These are phyloP conservation scores for Caenorhabditis doughertyi DNA, from an alignment of 2,888 invertebrate genomes.

Conservation along the genomic window DNA sequence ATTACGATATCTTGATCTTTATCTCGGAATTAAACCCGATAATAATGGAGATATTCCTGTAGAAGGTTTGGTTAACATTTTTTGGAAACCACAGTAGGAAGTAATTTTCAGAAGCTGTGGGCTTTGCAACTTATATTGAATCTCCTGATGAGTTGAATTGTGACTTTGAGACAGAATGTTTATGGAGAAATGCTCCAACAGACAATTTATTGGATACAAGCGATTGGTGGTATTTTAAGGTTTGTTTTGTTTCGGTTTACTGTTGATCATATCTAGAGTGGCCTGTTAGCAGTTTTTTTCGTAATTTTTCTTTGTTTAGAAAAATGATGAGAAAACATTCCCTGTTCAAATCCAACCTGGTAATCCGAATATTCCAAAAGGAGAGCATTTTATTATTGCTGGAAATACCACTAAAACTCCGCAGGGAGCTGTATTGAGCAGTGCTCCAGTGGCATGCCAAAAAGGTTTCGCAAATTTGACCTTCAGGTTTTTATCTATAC, in stretches of 20 bases:
- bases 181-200: slow-evolving; percentile 78
- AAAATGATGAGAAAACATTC: slow-evolving; percentile 78
- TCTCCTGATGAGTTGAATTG: slow-evolving; percentile 77
- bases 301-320: no score
- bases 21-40: slow-evolving; percentile 79
- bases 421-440: slow-evolving; percentile 78
- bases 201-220: slow-evolving; percentile 81
- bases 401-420: slow-evolving; percentile 80
- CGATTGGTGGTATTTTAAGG: slow-evolving; percentile 80
- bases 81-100: background rate
- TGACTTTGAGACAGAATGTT: slow-evolving; percentile 75
- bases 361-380: slow-evolving; percentile 63
- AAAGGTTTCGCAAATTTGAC: slow-evolving; percentile 75
- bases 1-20: slow-evolving; percentile 79
- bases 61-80: slow-evolving; percentile 66
- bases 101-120: slow-evolving; percentile 68
- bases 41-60: slow-evolving; percentile 76
- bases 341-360: slow-evolving; percentile 81
- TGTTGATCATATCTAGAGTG: background rate
- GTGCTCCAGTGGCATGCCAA: slow-evolving; percentile 81
- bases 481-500: slow-evolving; percentile 71
- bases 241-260: background rate
- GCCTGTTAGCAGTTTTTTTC: no score
- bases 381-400: slow-evolving; percentile 78
- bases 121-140: slow-evolving; percentile 75